These are phyloP conservation scores for Oceanites oceanicus DNA, from an alignment of 2,113 vertebrate species.

Conservation along the genomic window DNA sequence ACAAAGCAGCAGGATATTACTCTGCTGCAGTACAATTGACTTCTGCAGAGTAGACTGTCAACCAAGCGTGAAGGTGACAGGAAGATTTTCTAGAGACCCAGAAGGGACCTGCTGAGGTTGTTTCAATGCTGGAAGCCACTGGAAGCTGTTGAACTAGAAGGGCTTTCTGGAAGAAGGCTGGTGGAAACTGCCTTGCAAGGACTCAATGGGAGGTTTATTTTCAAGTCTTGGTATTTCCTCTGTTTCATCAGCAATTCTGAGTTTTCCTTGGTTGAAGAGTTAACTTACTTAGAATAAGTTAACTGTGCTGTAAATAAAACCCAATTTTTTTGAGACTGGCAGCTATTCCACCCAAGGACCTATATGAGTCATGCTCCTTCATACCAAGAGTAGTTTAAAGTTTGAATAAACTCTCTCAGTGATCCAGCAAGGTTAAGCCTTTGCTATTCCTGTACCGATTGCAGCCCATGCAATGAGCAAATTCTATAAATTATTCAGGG, in stretches of 20 bases:
- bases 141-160: background rate
- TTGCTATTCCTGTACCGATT: background rate
- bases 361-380: background rate
- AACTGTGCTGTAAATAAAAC: background rate
- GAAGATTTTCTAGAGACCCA: background rate
- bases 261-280: background rate
- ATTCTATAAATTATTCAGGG: background rate
- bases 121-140: background rate
- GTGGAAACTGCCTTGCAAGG: background rate
- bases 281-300: background rate
- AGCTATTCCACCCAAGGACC: background rate
- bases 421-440: background rate
- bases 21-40: background rate
- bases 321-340: background rate
- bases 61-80: background rate
- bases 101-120: background rate
- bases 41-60: background rate
- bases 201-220: background rate
- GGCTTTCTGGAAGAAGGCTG: background rate
- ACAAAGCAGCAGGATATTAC: rapidly evolving
- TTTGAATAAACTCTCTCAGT: background rate
- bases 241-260: background rate
- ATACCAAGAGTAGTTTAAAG: background rate
- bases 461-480: background rate
- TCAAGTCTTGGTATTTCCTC: background rate